Evolutionary conservation across 2,797 vertebrate species (phyloP), one percentile per base, ranked within the genome.

Genomic region (Taenioides sp.): DNA sequence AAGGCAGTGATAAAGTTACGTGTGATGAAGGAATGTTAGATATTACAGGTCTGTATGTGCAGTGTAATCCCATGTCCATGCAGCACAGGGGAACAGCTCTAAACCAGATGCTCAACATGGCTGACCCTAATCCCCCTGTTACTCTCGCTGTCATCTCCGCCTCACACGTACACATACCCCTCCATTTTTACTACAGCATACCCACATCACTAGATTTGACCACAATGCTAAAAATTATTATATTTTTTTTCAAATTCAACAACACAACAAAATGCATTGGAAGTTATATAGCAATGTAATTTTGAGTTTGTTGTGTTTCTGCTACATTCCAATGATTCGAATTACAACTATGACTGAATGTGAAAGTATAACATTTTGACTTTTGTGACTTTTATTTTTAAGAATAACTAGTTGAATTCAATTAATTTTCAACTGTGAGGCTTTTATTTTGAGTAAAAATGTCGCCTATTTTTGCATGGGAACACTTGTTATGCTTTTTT

Each of bases 91-190:
- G 54, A 67, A 66, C 54, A 85, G 78, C 80, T 76, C 12, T 87
- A 78, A 89, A 83, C 86, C 89, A 91, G 89, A 90, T 91, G 90
- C 87, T 84, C 89, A 89, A 92, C 89, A 93, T 91, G 90, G 87
- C 87, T 92, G 92, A 92, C 90, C 91, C 84, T 93, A 94, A 94
- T 94, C 93, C 91, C 79, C 88, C 83, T 78, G 80, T 91, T 88
- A 84, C 87, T 84, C 86, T 79, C 82, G 74, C 78, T 81, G 73
- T 76, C 70, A 70, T 77, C 78, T 86, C 77, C 76, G 75, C 76
- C 81, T 68, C 69, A 22, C 77, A 75, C 74, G 78, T 64, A 79
- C 67, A 71, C 80, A 80, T 71, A 71, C 72, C 73, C 57, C 69
- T 70, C 75, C 62, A 81, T 80, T 25, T 50, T 84, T 80, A 3